Base-by-base conservation (phyloP, 1,140 invertebrate genomes). In the Brachionus rubens region DNA sequence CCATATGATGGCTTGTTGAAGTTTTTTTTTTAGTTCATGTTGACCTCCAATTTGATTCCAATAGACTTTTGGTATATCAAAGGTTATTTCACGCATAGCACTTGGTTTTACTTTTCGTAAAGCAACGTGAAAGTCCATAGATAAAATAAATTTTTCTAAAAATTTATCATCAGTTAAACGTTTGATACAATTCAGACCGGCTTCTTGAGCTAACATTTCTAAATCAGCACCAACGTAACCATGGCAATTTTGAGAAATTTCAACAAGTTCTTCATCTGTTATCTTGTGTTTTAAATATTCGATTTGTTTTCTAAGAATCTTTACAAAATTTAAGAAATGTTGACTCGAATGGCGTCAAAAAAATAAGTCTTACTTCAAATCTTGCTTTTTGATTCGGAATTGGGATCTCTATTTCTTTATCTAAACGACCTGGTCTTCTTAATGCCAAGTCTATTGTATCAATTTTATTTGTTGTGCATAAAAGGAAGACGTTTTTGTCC, bases 1-100 rank as follows among this genome's bases (percentile, higher is more conserved):
- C 93, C 93, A 96, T 80, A 96, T 93, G 6, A 98, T 90, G 4
- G 91, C 90, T 84, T 98, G 91, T 77, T 89, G 88, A 40, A 99
- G 82, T 80, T 93, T 91, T 28, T 93, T 80, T 84, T 97, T 97
- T 3, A 98, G 83, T 12, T 91, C 88, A 33, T 90, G 86, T 82
- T 94, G 91, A 0, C 96, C 96, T 9, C 94, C 96, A 79, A 99
- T 94, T 79, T 98, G 94, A 1, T 87, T 83, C 96, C 95, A 99
- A 47, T 70, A 78, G 77, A 84, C 83, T 79, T 85, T 83, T 36
- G 83, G 83, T 3, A 89, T 86, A 12, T 95, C 91, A 76, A 96
- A 88, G 24, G 91, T 85, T 1, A 95, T 88, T 84, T 94, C 92
- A 77, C 91, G 88, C 91, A 96, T 94, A 0, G 92, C 92, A 81